A percentile compares a stretch with the other conserved stretches of the same genome.
Conservation (phyloP, 2,888 invertebrate genomes). For the Amblyteles armatorius region DNA sequence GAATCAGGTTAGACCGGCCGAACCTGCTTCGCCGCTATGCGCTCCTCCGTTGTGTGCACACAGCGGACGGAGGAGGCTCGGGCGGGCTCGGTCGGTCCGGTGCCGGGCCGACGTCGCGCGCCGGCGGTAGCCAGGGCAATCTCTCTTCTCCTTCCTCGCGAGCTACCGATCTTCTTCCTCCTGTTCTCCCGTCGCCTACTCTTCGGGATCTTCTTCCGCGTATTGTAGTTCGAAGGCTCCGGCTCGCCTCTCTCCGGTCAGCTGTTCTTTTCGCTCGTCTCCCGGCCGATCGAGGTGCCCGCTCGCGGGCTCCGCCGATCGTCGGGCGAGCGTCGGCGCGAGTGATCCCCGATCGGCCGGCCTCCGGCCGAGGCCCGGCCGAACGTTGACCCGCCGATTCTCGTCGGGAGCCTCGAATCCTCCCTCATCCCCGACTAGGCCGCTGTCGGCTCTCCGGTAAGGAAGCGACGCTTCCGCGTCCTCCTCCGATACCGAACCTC, state of each 20-base stretch:
- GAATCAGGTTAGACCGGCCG: slow-evolving; percentile 85
- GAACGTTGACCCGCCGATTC: too few species aligned
- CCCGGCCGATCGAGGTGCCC: too few species aligned
- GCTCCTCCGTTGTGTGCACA: slow-evolving; percentile 17
- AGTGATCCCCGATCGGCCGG: background rate
- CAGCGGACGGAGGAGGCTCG: slow-evolving; percentile 19
- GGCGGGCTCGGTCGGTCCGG: background rate
- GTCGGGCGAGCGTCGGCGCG: too few species aligned
- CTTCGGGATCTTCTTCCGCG: slow-evolving; percentile 52
- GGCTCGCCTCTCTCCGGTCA: background rate
- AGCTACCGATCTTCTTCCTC: slow-evolving; percentile 31
- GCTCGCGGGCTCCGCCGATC: background rate
- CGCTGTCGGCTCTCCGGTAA: background rate
- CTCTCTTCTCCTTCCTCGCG: slow-evolving; percentile 73
- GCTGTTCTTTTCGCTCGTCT: background rate
- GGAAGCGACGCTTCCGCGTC: slow-evolving; percentile 7
- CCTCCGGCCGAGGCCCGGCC: too few species aligned
- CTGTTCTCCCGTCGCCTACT: slow-evolving; percentile 59
- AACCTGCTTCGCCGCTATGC: slow-evolving; percentile 81
- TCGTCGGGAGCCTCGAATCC: too few species aligned
- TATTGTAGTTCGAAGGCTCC: slow-evolving; percentile 31
- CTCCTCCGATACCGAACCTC: background rate
- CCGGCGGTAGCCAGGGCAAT: slow-evolving; percentile 21
- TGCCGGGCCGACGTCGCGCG: background rate
- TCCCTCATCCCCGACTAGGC: too few species aligned